Conservation (phyloP, 2,113 vertebrate species). For the Muscicapa adusta region DNA sequence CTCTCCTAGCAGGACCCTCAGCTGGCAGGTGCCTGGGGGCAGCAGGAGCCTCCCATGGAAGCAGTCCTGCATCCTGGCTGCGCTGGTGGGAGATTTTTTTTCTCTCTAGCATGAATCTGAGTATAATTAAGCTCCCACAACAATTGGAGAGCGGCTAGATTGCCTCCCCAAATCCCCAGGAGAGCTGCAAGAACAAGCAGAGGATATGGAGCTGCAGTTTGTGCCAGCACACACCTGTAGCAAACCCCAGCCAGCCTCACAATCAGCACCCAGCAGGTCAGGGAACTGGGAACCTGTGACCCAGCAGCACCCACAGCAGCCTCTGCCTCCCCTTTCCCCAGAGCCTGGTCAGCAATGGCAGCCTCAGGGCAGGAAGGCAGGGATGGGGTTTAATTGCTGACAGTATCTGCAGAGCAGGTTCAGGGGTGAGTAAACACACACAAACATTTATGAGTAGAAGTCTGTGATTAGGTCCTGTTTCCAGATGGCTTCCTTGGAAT, state of each 20-base stretch:
- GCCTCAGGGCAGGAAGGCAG: not conserved
- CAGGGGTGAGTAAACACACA: not conserved
- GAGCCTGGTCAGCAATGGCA: not conserved
- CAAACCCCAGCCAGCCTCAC: not conserved
- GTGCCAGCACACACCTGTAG: not conserved
- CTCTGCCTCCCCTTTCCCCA: not conserved
- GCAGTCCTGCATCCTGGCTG: accelerated
- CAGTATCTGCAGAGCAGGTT: not conserved
- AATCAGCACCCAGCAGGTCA: not conserved
- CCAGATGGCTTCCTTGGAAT: not conserved
- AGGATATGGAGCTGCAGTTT: not conserved
- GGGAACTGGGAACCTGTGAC: accelerated
- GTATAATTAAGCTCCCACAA: not conserved
- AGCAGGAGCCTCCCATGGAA: not conserved
- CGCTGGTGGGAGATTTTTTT: not conserved
- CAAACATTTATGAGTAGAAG: not conserved
- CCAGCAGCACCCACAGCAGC: not conserved
- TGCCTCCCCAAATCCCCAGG: not conserved
- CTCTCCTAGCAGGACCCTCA: not conserved
- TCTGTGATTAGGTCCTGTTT: not conserved
- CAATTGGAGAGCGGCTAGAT: not conserved
- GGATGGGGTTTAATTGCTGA: not conserved
- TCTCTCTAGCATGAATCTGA: not conserved
- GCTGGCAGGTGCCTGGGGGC: not conserved
- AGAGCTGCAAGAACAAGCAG: not conserved